Base-by-base conservation (phyloP, 2,888 invertebrate species). In the Meliscaeva auricollis region DNA sequence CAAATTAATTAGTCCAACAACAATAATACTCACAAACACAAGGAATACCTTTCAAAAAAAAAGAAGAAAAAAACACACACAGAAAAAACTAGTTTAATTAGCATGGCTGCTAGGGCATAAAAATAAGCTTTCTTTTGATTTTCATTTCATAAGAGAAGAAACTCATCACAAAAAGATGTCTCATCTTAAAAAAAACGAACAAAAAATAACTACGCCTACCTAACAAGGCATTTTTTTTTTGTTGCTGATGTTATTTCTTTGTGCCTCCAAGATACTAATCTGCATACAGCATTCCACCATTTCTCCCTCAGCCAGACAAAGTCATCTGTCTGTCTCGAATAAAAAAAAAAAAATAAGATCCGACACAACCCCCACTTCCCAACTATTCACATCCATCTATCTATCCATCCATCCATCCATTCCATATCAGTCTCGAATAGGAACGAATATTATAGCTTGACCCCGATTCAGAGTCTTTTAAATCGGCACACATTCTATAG, bases 401-500 rank as follows among this genome's bases (percentile, higher is more conserved):
- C 22, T 26, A 38, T 60, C 15, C 58, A 64, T 44, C 30, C 44
- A 62, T 46, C 46, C 46, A 44, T 46, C 9, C 11, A 44, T 62
- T 41, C 50, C 66, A 64, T 46, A 64, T 46, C 44, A 46, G 50
- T n/a, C 50, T 77, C 44, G 60, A 79, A 69, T 78, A 22, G 72
- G 76, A 80, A 76, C 73, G 22, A 81, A 77, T 46, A 17, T 46
- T 64, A 85, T 64, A 68, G 50, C 81, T 77, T 85, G 81, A 81
- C 85, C 85, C 58, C 80, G 56, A 77, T 85, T 69, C 64, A 66
- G 32, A 60, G 35, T 60, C 4, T 48, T 84, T 20, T 56, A 84
- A 84, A 84, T 84, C 77, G 79, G 75, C 80, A 84, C 79, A 80
- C 74, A 80, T 62, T 62, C 48, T 66, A 48, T 17, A 32, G 7